phyloP scores from a whole-genome alignment of 2,797 vertebrate species.

The Clarias laeviceps region DNA sequence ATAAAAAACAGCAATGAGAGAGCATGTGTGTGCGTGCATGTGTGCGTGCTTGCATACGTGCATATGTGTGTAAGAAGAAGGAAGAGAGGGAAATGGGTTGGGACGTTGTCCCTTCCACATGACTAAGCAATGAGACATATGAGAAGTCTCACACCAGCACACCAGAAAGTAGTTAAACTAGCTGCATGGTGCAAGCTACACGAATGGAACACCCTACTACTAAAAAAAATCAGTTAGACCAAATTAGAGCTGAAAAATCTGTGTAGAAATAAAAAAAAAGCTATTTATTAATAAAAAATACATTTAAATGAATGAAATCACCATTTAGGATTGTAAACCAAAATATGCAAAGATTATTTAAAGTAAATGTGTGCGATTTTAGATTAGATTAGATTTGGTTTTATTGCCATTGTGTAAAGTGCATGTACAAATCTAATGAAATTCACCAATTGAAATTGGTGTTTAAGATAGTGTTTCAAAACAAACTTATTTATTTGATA shows the following conservation, averaged over 20 bases:
- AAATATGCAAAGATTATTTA: neutral
- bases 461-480: too few species aligned
- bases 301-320: neutral
- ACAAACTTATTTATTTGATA: too few species aligned
- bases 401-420: too few species aligned
- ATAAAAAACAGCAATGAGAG: slow-evolving; percentile 68
- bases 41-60: slow-evolving; percentile 59
- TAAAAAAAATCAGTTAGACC: neutral
- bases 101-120: slow-evolving; percentile 90
- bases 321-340: neutral
- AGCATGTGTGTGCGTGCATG: slow-evolving; percentile 45
- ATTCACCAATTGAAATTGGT: too few species aligned
- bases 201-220: neutral
- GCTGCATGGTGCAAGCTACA: slow-evolving; percentile 77
- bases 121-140: slow-evolving; percentile 94
- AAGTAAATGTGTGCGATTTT: neutral
- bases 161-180: slow-evolving; percentile 87
- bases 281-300: neutral
- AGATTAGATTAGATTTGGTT: too few species aligned
- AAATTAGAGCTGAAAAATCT: neutral
- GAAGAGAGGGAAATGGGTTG: slow-evolving; percentile 82
- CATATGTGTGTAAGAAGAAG: slow-evolving; percentile 56
- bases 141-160: slow-evolving; percentile 85
- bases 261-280: neutral
- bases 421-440: too few species aligned